phyloP scores from a whole-genome alignment of 2,888 invertebrate species.

The Pterobdella sp. region DNA sequence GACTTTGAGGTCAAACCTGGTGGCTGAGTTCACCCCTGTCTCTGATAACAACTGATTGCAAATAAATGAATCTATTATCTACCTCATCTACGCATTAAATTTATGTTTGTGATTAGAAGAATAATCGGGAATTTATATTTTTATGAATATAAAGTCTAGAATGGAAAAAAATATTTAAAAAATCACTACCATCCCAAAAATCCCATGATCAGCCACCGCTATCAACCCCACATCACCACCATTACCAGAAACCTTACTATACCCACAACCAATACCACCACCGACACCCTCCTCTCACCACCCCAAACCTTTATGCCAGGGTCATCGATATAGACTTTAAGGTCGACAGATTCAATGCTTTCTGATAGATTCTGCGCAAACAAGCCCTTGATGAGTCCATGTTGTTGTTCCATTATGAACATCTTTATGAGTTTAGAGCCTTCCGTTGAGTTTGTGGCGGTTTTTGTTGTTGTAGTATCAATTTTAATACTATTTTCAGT shows the following conservation, averaged over 20 bases:
- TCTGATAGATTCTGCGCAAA: background rate
- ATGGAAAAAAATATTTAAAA: too few species aligned
- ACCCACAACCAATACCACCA: background rate
- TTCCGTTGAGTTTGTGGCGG: too few species aligned
- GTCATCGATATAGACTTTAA: background rate
- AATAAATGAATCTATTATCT: too few species aligned
- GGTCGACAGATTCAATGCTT: background rate
- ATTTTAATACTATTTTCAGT: too few species aligned
- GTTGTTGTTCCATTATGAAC: background rate
- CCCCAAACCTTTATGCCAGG: background rate
- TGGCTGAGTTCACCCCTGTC: background rate
- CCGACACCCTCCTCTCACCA: background rate
- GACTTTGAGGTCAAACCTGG: background rate
- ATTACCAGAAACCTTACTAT: background rate
- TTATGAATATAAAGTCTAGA: too few species aligned
- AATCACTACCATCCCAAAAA: background rate
- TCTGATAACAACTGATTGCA: background rate
- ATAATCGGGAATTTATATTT: too few species aligned
- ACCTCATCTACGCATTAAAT: too few species aligned
- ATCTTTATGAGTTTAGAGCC: background rate
- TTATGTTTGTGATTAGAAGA: too few species aligned
- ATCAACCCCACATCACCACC: background rate
- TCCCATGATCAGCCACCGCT: background rate
- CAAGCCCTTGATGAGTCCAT: background rate
- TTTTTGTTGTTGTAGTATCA: too few species aligned